Base-by-base conservation (phyloP, 2,113 vertebrate species). In the Neolamprologus kungweensis region DNA sequence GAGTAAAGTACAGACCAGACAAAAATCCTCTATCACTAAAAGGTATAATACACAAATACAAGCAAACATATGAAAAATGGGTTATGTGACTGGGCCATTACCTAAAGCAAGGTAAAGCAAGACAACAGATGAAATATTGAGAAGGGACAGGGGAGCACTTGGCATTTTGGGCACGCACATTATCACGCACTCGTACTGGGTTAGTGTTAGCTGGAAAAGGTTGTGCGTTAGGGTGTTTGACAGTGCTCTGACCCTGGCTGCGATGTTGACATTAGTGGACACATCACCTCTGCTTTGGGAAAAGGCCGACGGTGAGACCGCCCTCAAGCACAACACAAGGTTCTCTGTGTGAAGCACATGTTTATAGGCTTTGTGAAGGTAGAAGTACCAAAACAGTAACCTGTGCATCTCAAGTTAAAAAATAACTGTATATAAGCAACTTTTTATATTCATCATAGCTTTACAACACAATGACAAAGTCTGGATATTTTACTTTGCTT, bases 201-300 rank as follows among this genome's bases (percentile, higher is more conserved):
- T 93, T 88, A 93, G 83, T 11, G 28, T 89, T 47, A 85, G 58
- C 17, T 73, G 50, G 92, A 88, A 94, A 95, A 96, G 95, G 95
- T 95, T 95, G 93, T 85, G 89, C 50, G 85, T 90, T 91, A 95
- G 91, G 81, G 80, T 93, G 85, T 94, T 92, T 95, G 95, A 95
- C 95, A 94, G 95, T 63, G 75, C 87, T 82, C 40, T 14, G 55
- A 89, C 79, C 80, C 92, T 54, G 89, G 89, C 93, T 88, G 92
- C 47, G 84, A 88, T 83, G 81, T 82, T 95, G 95, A 96, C 93
- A 89, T 89, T 93, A 91, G 94, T 92, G 86, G 90, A 94, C 92
- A 94, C 91, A 87, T 95, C 93, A 94, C 92, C 92, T 95, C 95
- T 95, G 92, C 94, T 95, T 94, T 92, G 84, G 91, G 90, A 90